Percentiles rank a stretch among this genome's conserved stretches.
phyloP scores from a whole-genome alignment of 2,797 vertebrate genomes.

The Alosa sapidissima region DNA sequence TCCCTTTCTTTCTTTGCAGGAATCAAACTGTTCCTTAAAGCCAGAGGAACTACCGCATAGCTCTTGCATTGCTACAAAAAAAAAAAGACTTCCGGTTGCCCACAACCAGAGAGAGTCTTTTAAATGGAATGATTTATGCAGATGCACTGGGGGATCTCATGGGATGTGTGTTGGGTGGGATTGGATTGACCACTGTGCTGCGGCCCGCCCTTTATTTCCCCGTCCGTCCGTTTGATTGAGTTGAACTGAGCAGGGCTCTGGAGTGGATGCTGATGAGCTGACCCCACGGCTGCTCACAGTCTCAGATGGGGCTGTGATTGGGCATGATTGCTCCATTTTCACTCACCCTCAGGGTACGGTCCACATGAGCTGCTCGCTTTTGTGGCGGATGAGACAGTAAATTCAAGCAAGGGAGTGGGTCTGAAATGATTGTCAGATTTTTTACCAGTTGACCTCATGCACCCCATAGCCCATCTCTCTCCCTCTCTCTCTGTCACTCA shows the following conservation, averaged over 20 bases:
- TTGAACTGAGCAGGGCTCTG: background rate
- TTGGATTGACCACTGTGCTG: background rate
- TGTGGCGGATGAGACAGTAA: background rate
- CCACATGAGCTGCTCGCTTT: background rate
- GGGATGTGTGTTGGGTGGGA: background rate
- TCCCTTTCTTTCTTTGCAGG: background rate
- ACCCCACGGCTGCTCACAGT: background rate
- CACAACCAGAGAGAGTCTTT: background rate
- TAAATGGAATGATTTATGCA: slow-evolving; percentile 5
- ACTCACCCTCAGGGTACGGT: background rate
- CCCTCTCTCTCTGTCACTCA: background rate
- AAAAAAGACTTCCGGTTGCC: background rate
- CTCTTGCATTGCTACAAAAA: background rate
- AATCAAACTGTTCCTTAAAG: background rate
- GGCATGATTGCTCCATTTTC: slow-evolving; percentile 24
- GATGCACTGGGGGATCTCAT: background rate
- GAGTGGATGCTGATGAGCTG: slow-evolving; percentile 13
- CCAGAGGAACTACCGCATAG: background rate
- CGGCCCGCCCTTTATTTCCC: background rate
- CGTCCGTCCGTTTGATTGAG: slow-evolving; percentile 18
- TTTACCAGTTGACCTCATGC: background rate
- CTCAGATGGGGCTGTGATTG: background rate
- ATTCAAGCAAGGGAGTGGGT: background rate
- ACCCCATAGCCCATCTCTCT: background rate
- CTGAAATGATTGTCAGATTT: slow-evolving; percentile 29